Evolutionary conservation across 2,797 vertebrate species (phyloP).

Genomic region (Sebastes minor): DNA sequence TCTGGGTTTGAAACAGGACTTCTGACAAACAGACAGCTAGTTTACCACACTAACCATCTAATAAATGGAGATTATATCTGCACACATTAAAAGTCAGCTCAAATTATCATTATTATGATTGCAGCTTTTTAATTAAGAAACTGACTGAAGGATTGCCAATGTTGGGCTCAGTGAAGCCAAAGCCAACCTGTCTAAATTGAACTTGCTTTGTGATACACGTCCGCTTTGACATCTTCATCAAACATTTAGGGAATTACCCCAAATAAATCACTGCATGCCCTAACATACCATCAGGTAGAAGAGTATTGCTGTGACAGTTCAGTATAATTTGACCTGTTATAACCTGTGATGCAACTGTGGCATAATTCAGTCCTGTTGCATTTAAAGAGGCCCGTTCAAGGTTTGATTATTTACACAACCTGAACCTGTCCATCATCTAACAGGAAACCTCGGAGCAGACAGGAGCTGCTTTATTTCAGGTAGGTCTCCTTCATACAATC

Average conservation of each 20-base stretch:
- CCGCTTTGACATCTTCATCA: neutral
- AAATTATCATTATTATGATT: neutral
- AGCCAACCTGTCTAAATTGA: neutral
- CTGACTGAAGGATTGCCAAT: neutral
- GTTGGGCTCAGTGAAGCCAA: neutral
- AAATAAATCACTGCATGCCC: neutral
- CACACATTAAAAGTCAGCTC: neutral
- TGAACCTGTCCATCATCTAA: constrained; percentile 33
- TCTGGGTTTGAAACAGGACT: neutral
- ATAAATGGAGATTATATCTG: neutral
- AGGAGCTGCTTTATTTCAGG: constrained; percentile 38
- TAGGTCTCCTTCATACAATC: neutral
- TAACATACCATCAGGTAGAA: neutral
- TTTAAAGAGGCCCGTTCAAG: neutral
- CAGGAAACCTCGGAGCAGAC: constrained; percentile 1
- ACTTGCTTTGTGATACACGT: neutral
- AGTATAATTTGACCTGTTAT: neutral
- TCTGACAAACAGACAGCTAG: neutral
- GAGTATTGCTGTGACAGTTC: neutral
- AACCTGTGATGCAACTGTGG: neutral
- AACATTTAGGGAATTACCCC: neutral
- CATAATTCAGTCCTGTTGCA: neutral
- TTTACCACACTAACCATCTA: neutral
- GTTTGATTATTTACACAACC: constrained; percentile 20
- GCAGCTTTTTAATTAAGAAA: neutral